Conservation (phyloP, 2,888 invertebrate genomes). For the Agrilus biguttatus region DNA sequence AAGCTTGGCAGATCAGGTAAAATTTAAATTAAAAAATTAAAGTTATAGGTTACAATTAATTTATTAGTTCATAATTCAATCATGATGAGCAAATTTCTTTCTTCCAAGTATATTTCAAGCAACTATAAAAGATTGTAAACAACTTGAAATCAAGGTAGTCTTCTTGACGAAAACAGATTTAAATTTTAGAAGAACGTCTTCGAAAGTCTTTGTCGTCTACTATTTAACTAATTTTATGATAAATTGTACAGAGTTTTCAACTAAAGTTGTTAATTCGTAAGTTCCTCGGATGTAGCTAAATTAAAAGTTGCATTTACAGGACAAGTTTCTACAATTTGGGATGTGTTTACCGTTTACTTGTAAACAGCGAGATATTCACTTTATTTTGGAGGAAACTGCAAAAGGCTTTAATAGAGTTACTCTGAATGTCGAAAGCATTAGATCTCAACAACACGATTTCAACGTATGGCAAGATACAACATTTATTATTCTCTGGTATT, state of each 20-base stretch:
- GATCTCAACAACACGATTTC: constrained; percentile 51
- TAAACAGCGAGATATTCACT: constrained; percentile 43
- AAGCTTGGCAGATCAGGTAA: constrained; percentile 39
- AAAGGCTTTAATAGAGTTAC: constrained; percentile 35
- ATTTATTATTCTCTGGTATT: constrained; percentile 57
- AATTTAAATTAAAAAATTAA: no score
- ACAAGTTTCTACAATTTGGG: constrained; percentile 57
- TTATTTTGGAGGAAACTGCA: constrained; percentile 38
- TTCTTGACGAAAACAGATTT: no score
- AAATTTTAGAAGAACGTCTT: no score
- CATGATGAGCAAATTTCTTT: no score
- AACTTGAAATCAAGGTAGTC: no score
- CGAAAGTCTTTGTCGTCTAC: no score
- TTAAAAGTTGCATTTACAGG: constrained; percentile 32
- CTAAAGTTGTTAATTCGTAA: neutral
- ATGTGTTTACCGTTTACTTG: constrained; percentile 62
- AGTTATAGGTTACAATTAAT: no score
- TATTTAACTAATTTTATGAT: no score
- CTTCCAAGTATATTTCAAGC: no score
- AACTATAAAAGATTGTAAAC: no score
- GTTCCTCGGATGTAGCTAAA: neutral
- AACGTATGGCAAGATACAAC: constrained; percentile 52
- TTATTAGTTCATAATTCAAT: no score
- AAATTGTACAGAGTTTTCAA: no score
- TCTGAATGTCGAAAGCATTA: constrained; percentile 47